Conservation (phyloP, 2,113 vertebrate species). For the Odontophorus gujanensis region DNA sequence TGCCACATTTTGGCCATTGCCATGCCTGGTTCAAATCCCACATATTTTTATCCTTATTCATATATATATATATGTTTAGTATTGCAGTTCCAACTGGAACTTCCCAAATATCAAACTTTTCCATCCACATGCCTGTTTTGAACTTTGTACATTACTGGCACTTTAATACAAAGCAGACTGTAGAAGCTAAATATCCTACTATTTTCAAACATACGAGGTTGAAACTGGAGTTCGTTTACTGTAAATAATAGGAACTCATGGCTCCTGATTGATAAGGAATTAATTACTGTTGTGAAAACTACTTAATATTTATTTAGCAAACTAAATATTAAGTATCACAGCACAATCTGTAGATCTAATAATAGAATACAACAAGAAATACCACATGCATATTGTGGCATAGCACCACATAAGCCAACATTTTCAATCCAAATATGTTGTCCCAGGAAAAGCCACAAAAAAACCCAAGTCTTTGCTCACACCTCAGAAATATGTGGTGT, state of each 20-base stretch:
- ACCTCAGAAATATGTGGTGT: background rate
- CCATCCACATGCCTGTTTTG: background rate
- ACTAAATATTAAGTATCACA: background rate
- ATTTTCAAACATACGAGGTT: background rate
- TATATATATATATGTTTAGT: background rate
- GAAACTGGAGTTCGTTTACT: background rate
- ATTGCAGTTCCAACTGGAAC: background rate
- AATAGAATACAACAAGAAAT: background rate
- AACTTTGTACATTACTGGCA: background rate
- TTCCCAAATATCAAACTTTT: background rate
- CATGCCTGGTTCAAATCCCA: background rate
- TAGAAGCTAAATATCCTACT: background rate
- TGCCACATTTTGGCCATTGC: background rate
- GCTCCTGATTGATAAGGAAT: background rate
- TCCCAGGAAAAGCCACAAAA: background rate
- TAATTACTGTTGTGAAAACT: background rate
- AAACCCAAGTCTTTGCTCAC: background rate
- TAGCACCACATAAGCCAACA: background rate
- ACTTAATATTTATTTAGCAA: background rate
- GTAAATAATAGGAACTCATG: background rate
- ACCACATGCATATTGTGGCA: background rate
- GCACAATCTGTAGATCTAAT: background rate
- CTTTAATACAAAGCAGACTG: background rate
- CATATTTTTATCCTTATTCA: background rate
- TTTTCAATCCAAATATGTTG: background rate